Conservation (phyloP, 2,113 vertebrate species). For the Sorex araneus region DNA sequence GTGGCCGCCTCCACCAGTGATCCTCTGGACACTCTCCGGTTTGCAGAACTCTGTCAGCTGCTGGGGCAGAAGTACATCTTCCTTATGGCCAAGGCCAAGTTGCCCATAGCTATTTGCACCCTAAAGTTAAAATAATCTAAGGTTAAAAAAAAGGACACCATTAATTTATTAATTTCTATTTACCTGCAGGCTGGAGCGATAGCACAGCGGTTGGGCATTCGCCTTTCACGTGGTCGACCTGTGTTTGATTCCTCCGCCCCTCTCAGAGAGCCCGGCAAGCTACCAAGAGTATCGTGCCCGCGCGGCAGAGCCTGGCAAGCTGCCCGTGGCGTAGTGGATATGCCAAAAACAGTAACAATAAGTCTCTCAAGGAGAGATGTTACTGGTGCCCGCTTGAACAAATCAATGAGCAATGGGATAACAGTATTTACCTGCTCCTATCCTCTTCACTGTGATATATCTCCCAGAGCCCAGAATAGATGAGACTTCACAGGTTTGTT, state of each 20-base stretch:
- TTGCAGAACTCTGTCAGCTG: constrained; percentile 84
- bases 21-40: constrained; percentile 76
- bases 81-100: constrained; percentile 93
- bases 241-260: too few relatives aligned
- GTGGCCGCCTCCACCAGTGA: constrained; percentile 95
- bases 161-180: background rate
- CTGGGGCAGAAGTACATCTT: constrained; percentile 91
- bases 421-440: too few relatives aligned
- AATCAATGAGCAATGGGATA: too few relatives aligned
- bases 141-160: constrained; percentile 27
- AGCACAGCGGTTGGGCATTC: too few relatives aligned
- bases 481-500: background rate
- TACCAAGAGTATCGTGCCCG: too few relatives aligned
- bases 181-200: background rate
- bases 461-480: background rate
- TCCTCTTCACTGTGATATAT: background rate
- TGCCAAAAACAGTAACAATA: too few relatives aligned
- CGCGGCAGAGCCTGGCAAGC: too few relatives aligned
- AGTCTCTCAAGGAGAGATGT: too few relatives aligned
- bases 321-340: too few relatives aligned
- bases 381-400: too few relatives aligned
- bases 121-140: constrained; percentile 85
- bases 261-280: too few relatives aligned
- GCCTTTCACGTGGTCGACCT: too few relatives aligned
- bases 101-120: constrained; percentile 97